These are phyloP conservation scores for Bubo blakistoni DNA, from an alignment of 2,113 vertebrate species.

Conservation along the genomic window DNA sequence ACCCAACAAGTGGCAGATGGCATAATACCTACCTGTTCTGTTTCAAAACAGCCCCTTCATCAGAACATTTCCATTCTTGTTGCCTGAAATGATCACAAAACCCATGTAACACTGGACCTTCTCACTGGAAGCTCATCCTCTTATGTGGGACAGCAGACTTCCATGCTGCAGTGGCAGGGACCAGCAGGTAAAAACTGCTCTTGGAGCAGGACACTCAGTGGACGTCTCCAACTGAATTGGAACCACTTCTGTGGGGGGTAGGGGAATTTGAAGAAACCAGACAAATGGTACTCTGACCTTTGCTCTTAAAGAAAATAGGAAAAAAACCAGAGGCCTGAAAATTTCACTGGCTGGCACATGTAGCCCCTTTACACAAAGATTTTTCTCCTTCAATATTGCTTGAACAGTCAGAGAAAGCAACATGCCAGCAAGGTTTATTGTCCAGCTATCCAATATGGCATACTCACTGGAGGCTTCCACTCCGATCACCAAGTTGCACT, in stretches of 20 bases:
- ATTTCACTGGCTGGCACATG: not conserved
- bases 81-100: not conserved
- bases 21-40: not conserved
- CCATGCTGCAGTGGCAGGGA: not conserved
- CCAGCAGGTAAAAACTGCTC: not conserved
- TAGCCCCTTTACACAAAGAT: not conserved
- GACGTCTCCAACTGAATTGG: not conserved
- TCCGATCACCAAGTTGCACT: not conserved
- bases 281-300: constrained; percentile 14
- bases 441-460: not conserved
- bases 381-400: not conserved
- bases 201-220: not conserved
- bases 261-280: not conserved
- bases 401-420: not conserved
- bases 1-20: not conserved
- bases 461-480: accelerated
- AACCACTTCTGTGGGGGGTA: not conserved
- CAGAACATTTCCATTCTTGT: not conserved
- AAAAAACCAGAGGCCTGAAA: not conserved
- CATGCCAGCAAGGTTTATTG: not conserved
- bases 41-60: not conserved
- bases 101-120: not conserved
- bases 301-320: constrained; percentile 13
- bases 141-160: not conserved
- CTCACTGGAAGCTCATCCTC: not conserved